Percentiles rank a stretch among this genome's conserved stretches.
phyloP scores from a whole-genome alignment of 2,797 vertebrate genomes.

The Cottoperca gobio region DNA sequence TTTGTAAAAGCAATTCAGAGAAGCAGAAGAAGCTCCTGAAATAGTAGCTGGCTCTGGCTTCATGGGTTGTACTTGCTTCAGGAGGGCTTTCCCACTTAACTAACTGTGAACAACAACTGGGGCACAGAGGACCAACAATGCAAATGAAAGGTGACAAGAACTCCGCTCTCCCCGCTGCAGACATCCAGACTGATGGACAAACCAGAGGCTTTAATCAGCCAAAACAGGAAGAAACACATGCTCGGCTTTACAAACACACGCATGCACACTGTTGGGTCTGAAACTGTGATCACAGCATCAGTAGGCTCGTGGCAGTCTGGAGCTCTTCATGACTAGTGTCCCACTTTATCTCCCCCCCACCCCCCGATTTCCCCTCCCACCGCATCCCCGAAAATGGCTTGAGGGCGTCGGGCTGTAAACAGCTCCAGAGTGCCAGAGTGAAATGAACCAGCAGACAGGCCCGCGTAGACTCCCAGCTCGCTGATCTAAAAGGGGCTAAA shows the following conservation, averaged over 20 bases:
- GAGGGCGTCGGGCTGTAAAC: constrained; percentile 79
- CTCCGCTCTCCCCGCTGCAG: constrained; percentile 39
- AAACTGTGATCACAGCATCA: constrained; percentile 35
- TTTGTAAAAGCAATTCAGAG: constrained; percentile 13
- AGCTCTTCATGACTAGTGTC: constrained; percentile 53
- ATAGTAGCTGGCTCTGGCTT: constrained; percentile 27
- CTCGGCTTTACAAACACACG: constrained; percentile 44
- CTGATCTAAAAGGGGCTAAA: constrained; percentile 72
- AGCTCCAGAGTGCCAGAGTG: constrained; percentile 71
- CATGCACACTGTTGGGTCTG: constrained; percentile 1
- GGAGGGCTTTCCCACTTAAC: constrained; percentile 44
- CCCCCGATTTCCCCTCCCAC: constrained; percentile 37
- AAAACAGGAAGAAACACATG: constrained; percentile 59
- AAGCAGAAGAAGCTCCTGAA: constrained; percentile 5
- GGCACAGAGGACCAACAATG: constrained; percentile 31
- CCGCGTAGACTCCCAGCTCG: constrained; percentile 57
- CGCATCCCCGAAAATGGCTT: constrained; percentile 62
- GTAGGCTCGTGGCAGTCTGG: constrained; percentile 49
- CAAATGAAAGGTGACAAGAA: constrained; percentile 69
- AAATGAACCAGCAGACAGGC: constrained; percentile 79
- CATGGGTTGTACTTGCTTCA: constrained; percentile 25
- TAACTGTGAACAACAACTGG: constrained; percentile 58
- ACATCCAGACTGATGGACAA: constrained; percentile 62
- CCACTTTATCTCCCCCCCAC: constrained; percentile 31
- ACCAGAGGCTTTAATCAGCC: constrained; percentile 75